Conservation (phyloP, 2,888 invertebrate genomes). For the Orchesellides sinensis region DNA sequence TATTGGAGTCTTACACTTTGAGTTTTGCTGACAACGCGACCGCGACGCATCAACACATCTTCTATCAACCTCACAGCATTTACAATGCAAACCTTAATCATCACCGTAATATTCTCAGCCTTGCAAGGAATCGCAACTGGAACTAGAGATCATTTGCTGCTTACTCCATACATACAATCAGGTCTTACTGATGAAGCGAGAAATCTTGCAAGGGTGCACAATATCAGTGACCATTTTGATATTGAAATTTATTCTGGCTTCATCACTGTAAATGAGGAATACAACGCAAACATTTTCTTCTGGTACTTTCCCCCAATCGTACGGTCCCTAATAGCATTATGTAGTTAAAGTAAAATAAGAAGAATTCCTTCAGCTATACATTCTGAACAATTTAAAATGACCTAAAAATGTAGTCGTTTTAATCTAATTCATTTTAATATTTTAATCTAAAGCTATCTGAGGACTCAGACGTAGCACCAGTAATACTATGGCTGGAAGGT, state of each 20-base stretch:
- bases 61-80: too few relatives aligned
- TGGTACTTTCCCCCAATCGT: conserved; percentile 97
- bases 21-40: too few relatives aligned
- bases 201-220: conserved; percentile 59
- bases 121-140: too few relatives aligned
- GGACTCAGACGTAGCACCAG: conserved; percentile 81
- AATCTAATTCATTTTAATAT: too few relatives aligned
- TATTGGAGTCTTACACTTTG: too few relatives aligned
- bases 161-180: conserved; percentile 85
- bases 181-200: conserved; percentile 81
- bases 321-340: too few relatives aligned
- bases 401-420: not conserved
- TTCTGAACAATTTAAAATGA: not conserved
- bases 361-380: too few relatives aligned
- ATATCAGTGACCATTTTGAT: conserved; percentile 77
- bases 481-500: conserved; percentile 90
- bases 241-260: conserved; percentile 85
- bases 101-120: too few relatives aligned
- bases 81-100: too few relatives aligned
- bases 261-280: conserved; percentile 87
- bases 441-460: too few relatives aligned
- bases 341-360: conserved; percentile 82
- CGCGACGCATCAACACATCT: too few relatives aligned
- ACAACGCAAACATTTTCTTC: conserved; percentile 91
- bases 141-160: too few relatives aligned